Evolutionary conservation across 2,113 vertebrate species (phyloP).

Genomic region (Pogona vitticeps): DNA sequence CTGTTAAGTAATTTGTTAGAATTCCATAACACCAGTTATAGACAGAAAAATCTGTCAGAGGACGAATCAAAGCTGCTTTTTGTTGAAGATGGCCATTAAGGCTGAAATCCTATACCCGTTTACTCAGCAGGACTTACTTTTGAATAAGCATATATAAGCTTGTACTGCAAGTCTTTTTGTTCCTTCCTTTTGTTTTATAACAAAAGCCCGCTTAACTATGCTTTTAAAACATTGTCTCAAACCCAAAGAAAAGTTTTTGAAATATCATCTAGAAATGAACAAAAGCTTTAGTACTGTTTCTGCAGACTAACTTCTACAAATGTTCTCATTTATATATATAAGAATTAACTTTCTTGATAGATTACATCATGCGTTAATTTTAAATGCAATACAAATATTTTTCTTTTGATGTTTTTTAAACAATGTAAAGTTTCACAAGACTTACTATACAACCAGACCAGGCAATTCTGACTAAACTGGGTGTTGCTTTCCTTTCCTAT

Average conservation of each 20-base stretch:
- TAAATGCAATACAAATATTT: not conserved
- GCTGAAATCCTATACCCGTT: not conserved
- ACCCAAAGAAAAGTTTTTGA: constrained; percentile 50
- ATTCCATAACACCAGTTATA: not conserved
- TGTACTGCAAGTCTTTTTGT: not conserved
- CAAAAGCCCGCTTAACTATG: not conserved
- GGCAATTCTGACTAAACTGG: not conserved
- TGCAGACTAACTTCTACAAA: constrained; percentile 43
- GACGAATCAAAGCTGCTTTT: not conserved
- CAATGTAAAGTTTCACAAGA: not conserved
- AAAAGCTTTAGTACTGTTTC: constrained; percentile 33
- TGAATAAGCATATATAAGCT: not conserved
- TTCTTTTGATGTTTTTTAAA: not conserved
- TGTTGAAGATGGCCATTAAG: not conserved
- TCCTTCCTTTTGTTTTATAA: not conserved
- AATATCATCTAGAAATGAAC: constrained; percentile 38
- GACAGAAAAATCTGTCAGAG: not conserved
- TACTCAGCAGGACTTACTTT: not conserved
- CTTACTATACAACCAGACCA: not conserved
- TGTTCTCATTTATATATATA: constrained; percentile 36
- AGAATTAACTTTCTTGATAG: constrained; percentile 37
- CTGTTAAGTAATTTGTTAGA: not conserved
- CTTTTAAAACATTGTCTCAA: not conserved
- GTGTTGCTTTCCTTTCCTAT: not conserved
- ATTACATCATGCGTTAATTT: not conserved